Evolutionary conservation across 1,140 invertebrate genomes (phyloP), one percentile per base, ranked within the genome.

Genomic region (Drosophila arawakana): DNA sequence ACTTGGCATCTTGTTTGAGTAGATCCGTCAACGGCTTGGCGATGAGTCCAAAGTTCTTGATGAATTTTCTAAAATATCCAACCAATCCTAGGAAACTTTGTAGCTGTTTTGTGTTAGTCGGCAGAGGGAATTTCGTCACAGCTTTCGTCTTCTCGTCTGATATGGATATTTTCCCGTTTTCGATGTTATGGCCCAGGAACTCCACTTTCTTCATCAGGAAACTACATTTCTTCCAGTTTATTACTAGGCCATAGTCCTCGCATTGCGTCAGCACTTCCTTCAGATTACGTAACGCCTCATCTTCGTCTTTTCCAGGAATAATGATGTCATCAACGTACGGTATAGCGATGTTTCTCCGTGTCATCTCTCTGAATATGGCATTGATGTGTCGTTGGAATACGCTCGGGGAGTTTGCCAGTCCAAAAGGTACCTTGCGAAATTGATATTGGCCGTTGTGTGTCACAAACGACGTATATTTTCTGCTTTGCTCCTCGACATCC

Each of bases 1-100:
- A 49, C 54, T 81, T 91, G 1, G 81, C 91, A 4, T 50, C 41
- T 13, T 25, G 46, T 7, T 49, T 49, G 7, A 34, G 15, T n/a
- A 58, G 25, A 9, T 58, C 37, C 10, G 55, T 43, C n/a, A 58
- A 43, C 25, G 55, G 46, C 35, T n/a, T 35, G 10, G 39, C 52
- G 5, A 66, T 66, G 11, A 10, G 1, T 10, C 37, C 39, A 13
- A 25, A 57, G 8, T 41, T 72, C 1, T 3, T n/a, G 0, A 39
- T 54, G 37, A 68, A 68, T 3, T 68, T 68, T 18, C 47, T 30
- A 6, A 73, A 73, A 30, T 21, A 21, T 21, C 18, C 18, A 21
- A 21, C 18, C 18, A 21, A 21, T 21, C 18, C 18, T 21, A 21
- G 67, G 59, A 11, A 73, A 67, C 70, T 58, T 10, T 67, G 3